Base-by-base conservation (phyloP, 2,113 vertebrate genomes). In the Edolisoma coerulescens region DNA sequence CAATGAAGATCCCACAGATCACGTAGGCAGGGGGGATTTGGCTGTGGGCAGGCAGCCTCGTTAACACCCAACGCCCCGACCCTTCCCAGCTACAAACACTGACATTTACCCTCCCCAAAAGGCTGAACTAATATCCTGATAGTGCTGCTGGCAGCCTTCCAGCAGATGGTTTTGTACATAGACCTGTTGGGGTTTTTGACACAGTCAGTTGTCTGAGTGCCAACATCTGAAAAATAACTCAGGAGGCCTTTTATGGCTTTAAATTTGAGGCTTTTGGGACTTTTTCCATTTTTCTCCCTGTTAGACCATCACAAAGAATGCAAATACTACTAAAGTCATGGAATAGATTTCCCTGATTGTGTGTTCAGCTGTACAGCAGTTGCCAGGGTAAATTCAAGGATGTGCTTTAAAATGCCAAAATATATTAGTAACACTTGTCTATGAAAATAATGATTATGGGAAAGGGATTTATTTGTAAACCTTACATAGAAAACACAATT, bases 151-250 rank as follows among this genome's bases (percentile, higher is more conserved):
- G 96, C 90, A 84, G 61, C 86, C 45, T 75, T 90, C 92, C 96
- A 96, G 95, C 73, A 57, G 73, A 89, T 81, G 88, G 86, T 80
- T 96, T 74, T 86, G 87, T 93, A 63, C 79, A 52, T 16, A 84
- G 85, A 93, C 90, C 94, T 96, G 90, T n/a, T 89, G 88, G 86
- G 94, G 71, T 49, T 89, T 94, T 79, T 64, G 88, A 96, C 88
- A 90, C 56, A 64, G 86, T 21, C 64, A 28, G 90, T 96, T 89
- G 88, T 92, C 83, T 30, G 56, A 91, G 77, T 64, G 93, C 89
- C 95, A 95, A 39, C 53, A 71, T 45, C 93, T 81, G 86, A 84
- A 65, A 89, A 90, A 84, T 41, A 84, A 24, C 76, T 88, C 83
- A 54, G 77, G 96, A 67, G 92, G 71, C 65, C 45, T 90, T 90